Conservation (phyloP, 2,888 invertebrate genomes). For the Nomada ruficornis region DNA sequence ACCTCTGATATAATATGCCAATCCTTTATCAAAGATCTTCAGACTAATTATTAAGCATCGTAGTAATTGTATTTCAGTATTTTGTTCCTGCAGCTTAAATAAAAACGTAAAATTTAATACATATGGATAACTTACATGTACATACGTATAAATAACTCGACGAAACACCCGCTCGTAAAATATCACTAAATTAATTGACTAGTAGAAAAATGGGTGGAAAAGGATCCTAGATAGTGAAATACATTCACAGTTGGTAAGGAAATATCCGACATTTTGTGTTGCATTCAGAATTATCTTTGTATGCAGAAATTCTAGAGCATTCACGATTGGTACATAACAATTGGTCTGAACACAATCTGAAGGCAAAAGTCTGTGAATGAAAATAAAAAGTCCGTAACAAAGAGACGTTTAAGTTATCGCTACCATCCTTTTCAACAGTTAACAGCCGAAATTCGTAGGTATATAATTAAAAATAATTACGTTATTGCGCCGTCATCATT, state of each 20-base stretch:
- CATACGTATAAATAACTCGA: too few relatives aligned
- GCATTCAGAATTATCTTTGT: not conserved
- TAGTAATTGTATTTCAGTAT: too few relatives aligned
- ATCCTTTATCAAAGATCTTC: too few relatives aligned
- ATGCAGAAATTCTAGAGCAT: not conserved
- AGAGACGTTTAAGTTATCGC: too few relatives aligned
- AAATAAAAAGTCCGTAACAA: not conserved
- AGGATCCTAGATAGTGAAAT: not conserved
- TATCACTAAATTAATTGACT: not conserved
- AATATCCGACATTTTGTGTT: conserved; percentile 8
- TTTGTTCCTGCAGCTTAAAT: too few relatives aligned
- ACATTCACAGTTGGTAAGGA: not conserved
- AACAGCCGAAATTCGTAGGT: not conserved
- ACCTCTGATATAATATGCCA: too few relatives aligned
- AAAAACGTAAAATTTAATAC: too few relatives aligned
- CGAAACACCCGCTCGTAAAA: not conserved
- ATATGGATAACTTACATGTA: too few relatives aligned
- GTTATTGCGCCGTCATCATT: not conserved
- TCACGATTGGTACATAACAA: not conserved
- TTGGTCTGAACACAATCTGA: not conserved
- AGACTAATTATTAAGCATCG: too few relatives aligned
- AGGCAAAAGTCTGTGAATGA: not conserved
- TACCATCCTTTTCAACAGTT: not conserved
- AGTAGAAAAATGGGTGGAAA: not conserved
- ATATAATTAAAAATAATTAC: not conserved